A percentile compares a stretch with the other conserved stretches of the same genome.
These are phyloP conservation scores for Nineta flava DNA, from an alignment of 2,888 invertebrate genomes.

Conservation along the genomic window DNA sequence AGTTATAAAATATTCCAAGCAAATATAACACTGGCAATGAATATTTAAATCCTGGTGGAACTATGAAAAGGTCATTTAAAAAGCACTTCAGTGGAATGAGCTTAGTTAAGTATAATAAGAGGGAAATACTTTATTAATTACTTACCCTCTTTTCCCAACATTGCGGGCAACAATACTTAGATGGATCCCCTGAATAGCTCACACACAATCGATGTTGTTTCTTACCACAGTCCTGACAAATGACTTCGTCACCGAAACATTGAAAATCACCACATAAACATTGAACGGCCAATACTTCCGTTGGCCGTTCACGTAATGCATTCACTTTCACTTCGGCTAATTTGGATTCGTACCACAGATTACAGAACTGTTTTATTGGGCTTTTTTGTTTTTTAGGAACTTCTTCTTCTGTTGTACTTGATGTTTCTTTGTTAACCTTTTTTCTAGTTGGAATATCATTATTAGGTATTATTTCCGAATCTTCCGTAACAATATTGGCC, in stretches of 20 bases:
- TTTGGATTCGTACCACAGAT: constrained; percentile 20
- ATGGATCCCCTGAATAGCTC: constrained; percentile 26
- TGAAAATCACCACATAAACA: constrained; percentile 28
- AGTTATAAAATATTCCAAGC: no score
- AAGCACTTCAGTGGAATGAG: no score
- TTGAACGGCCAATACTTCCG: constrained; percentile 14
- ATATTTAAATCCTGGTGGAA: no score
- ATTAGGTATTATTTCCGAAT: not conserved
- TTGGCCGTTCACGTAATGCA: constrained; percentile 9
- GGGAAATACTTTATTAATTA: no score
- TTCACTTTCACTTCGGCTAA: constrained; percentile 14
- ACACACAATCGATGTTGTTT: constrained; percentile 50
- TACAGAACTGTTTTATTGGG: constrained; percentile 15
- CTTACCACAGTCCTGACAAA: constrained; percentile 39
- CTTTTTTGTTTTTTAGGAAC: not conserved
- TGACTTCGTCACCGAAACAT: constrained; percentile 16
- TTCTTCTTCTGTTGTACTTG: constrained; percentile 10
- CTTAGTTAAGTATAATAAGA: no score
- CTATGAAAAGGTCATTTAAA: no score
- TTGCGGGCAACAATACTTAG: constrained; percentile 43
- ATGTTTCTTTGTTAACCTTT: constrained; percentile 2
- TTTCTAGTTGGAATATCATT: not conserved
- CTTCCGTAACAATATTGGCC: not conserved
- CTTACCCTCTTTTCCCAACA: constrained; percentile 36
- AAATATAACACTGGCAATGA: no score